Evolutionary conservation across 2,797 vertebrate genomes (phyloP).

Genomic region (Xiphorhynchus erythropygius): DNA sequence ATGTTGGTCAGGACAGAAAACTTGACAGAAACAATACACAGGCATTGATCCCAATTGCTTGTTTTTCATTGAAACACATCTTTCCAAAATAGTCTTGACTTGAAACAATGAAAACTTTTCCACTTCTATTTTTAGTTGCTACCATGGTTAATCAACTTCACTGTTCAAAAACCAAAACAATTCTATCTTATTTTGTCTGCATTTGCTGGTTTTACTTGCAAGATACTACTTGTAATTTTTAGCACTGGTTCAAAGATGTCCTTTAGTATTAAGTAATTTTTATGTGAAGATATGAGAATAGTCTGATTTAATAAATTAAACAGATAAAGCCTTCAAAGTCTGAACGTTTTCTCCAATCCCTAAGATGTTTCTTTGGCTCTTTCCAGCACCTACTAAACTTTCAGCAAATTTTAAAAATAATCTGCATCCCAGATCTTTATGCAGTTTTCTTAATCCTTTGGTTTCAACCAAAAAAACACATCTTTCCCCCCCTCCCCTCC

Average conservation of each 20-base stretch:
- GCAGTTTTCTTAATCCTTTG: neutral
- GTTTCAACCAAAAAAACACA: neutral
- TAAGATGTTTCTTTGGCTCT: neutral
- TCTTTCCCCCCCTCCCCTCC: fast-evolving
- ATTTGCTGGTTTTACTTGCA: neutral
- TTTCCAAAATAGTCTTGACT: neutral
- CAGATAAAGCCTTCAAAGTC: neutral
- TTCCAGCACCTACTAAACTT: neutral
- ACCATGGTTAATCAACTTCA: neutral
- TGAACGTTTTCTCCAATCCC: neutral
- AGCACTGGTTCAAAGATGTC: neutral
- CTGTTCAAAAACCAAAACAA: neutral
- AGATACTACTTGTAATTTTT: neutral
- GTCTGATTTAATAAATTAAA: neutral
- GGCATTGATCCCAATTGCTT: neutral
- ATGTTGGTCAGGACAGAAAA: neutral
- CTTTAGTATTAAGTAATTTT: neutral
- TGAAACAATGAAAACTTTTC: neutral
- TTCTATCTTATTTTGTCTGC: neutral
- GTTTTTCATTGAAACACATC: neutral
- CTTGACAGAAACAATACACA: neutral
- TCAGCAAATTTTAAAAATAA: neutral
- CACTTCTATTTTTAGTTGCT: neutral
- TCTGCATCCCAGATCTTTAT: neutral
- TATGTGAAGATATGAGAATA: neutral